Base-by-base conservation (phyloP, 2,113 vertebrate genomes). In the Barbus barbus region DNA sequence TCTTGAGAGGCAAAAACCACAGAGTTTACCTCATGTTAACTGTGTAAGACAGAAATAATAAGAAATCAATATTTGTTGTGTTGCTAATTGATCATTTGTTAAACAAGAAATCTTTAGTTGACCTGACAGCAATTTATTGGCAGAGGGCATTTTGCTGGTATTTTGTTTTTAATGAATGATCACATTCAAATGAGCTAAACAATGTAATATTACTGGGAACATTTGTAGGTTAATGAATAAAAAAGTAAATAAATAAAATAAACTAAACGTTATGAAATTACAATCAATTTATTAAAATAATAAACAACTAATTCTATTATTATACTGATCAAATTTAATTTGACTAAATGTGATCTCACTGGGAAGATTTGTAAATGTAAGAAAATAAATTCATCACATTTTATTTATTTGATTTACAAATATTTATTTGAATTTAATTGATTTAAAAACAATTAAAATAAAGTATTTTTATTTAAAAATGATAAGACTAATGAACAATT, bases 41-140 rank as follows among this genome's bases (percentile, higher is more conserved):
- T 14, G 38, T 24, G 65, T 36, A 36, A 69, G 18, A 69, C 33
- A 36, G 9, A 69, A 69, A 69, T 36, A 20, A 36, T 11, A 4
- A 69, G 9, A 69, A 36, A 69, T 69, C 31, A 36, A 69, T 69
- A 69, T 69, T 22, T 36, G 31, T 36, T 69, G 65, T 69, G 65
- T 36, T 36, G 31, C 65, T 36, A 36, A 69, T 22, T 36, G 65
- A 36, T 69, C 31, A 36, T 69, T 36, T 36, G 65, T 36, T 36
- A 36, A 69, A 69, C 18, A 69, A 69, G 31, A 69, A 36, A 69
- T 36, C 31, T 69, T 22, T 69, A 69, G 9, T 22, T 69, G 65
- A 20, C 31, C 63, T 36, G 65, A 22, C 65, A 22, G 20, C 65
- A 69, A 22, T 36, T 69, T 69, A 36, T 69, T 69, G 31, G 3